Conservation (phyloP, 2,113 vertebrate genomes). For the Antechinus flavipes region DNA sequence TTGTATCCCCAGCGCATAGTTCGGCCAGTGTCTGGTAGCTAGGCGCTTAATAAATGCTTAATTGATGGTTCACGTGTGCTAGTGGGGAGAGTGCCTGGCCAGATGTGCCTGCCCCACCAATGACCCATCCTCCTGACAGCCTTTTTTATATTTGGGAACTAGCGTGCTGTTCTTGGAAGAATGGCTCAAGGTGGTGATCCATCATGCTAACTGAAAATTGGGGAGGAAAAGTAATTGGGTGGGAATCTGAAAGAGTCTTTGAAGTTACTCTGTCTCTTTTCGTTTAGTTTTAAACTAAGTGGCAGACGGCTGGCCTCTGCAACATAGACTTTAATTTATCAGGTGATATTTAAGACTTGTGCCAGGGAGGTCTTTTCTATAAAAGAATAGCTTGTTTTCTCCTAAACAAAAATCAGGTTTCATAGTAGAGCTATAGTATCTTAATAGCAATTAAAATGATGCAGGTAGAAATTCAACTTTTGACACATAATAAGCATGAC, state of each 20-base stretch:
- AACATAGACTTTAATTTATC: not conserved
- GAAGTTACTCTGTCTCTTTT: not conserved
- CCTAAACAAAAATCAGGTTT: not conserved
- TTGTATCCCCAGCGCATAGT: not conserved
- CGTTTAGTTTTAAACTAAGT: not conserved
- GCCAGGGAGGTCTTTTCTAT: not conserved
- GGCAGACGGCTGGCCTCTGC: not conserved
- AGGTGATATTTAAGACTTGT: not conserved
- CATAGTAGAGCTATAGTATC: not conserved
- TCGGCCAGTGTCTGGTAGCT: not conserved
- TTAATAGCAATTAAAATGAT: not conserved
- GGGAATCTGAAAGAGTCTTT: not conserved
- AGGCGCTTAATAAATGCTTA: not conserved
- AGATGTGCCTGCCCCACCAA: no score
- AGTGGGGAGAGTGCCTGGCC: not conserved
- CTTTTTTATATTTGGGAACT: not conserved
- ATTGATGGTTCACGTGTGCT: not conserved
- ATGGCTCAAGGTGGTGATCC: not conserved
- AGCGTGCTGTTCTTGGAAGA: not conserved
- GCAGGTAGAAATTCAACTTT: not conserved
- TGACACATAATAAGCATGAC: not conserved
- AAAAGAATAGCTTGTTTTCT: not conserved
- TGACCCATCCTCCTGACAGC: not conserved
- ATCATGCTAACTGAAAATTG: not conserved
- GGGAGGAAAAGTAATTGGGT: not conserved